Conservation (phyloP, 2,797 vertebrate genomes). For the Alauda arvensis region DNA sequence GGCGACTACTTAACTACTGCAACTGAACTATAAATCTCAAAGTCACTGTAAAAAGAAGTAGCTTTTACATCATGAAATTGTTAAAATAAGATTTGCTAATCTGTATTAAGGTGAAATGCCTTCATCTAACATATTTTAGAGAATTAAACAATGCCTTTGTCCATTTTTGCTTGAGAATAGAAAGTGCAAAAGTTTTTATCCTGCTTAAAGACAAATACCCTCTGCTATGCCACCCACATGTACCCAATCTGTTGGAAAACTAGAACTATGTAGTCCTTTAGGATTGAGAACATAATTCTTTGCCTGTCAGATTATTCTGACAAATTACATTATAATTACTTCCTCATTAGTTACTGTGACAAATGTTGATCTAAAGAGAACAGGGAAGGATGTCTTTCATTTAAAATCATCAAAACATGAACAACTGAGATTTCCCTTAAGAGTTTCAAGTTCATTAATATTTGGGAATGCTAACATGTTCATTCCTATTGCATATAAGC, state of each 20-base stretch:
- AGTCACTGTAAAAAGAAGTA: not conserved
- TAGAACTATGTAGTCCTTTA: constrained; percentile 34
- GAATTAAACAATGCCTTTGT: not conserved
- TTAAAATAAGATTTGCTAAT: not conserved
- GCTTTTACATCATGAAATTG: not conserved
- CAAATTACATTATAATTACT: constrained; percentile 57
- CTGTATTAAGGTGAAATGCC: not conserved
- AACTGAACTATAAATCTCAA: not conserved
- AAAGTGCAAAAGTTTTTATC: constrained; percentile 28
- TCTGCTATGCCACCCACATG: constrained; percentile 32
- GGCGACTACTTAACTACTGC: not conserved
- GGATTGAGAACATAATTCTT: constrained; percentile 47
- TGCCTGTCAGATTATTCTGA: constrained; percentile 58
- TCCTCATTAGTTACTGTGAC: constrained; percentile 51
- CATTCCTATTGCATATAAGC: not conserved
- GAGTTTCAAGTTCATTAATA: not conserved
- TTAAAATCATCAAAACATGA: constrained; percentile 34
- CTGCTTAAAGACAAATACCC: constrained; percentile 40
- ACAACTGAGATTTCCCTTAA: not conserved
- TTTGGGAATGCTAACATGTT: not conserved
- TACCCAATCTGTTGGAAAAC: constrained; percentile 26
- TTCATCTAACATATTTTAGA: not conserved
- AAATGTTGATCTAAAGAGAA: constrained; percentile 48
- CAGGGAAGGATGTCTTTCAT: constrained; percentile 6
- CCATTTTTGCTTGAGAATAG: not conserved